Evolutionary conservation across 1,140 invertebrate genomes (phyloP), one percentile per base, ranked within the genome.

Genomic region (Pararge aegeria): DNA sequence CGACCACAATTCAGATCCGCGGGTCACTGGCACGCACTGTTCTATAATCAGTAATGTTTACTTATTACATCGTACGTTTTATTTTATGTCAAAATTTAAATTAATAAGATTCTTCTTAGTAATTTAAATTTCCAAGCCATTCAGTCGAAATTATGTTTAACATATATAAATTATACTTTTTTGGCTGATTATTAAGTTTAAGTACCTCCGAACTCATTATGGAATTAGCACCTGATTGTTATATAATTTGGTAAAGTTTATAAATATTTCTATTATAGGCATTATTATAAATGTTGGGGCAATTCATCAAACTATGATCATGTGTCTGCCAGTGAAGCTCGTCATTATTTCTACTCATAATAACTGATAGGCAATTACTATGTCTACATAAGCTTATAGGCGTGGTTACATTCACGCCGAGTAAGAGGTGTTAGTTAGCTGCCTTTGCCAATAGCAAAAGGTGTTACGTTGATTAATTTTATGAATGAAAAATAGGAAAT

Each of bases 391-490:
- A 27, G 49, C 49, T 52, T 59, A 21, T 20, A 18, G 56, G 53
- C 53, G 53, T 55, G 53, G 53, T 29, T 13, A 34, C 15, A n/a
- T 34, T 55, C n/a, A 46, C 24, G n/a, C 42, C 15, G 21, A 34
- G 38, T 51, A n/a, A 51, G 38, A 61, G 58, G 58, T 61, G 58
- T 42, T 60, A 60, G 53, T 60, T 50, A 53, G 57, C n/a, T n/a
- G n/a, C 49, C 50, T 53, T 53, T 60, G 50, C 52, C 27, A 46
- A 40, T 29, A 53, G 46, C 16, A 27, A 30, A 48, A 15, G 30
- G 18, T 38, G 51, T 60, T 53, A 60, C 57, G 52, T 53, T 49
- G 57, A 60, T 60, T 60, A 53, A 60, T 60, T 12, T 34, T 34
- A 34, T 34, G 10, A 10, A 6, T 1, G 10, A 7, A 27, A 9